A percentile compares a stretch with the other conserved stretches of the same genome.
Evolutionary conservation across 2,113 vertebrate genomes (phyloP).

Genomic region (Cairina moschata): DNA sequence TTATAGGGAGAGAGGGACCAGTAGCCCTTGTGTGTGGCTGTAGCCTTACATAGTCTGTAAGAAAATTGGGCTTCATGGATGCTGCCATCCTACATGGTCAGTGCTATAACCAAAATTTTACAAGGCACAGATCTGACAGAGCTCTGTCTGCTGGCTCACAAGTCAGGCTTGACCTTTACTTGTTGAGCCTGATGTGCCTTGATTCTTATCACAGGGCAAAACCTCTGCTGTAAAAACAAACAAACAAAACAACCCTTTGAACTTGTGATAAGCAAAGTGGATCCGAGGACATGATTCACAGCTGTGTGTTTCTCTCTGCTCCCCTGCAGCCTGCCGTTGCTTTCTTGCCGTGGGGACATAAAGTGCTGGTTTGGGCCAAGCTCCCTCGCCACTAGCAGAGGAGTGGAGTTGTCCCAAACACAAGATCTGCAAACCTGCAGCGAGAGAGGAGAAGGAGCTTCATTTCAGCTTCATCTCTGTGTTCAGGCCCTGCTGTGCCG

Average conservation of each 20-base stretch:
- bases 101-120: no score
- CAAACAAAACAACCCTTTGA: not conserved
- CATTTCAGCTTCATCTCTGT: not conserved
- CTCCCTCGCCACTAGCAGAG: rapidly evolving
- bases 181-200: not conserved
- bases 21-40: not conserved
- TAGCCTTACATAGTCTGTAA: no score
- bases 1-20: not conserved
- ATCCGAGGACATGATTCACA: not conserved
- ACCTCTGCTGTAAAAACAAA: not conserved
- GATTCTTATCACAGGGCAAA: not conserved
- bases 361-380: not conserved
- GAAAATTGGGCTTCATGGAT: no score
- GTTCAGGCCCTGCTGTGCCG: rapidly evolving
- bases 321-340: rapidly evolving
- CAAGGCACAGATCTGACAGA: no score
- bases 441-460: not conserved
- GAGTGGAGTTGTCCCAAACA: not conserved
- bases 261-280: not conserved
- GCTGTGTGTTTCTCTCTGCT: not conserved
- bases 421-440: not conserved
- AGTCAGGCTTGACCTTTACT: not conserved
- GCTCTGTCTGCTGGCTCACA: not conserved
- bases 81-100: no score
- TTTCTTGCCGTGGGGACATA: rapidly evolving